Conservation (phyloP, 1,140 invertebrate species). For the Lucilia cuprina region DNA sequence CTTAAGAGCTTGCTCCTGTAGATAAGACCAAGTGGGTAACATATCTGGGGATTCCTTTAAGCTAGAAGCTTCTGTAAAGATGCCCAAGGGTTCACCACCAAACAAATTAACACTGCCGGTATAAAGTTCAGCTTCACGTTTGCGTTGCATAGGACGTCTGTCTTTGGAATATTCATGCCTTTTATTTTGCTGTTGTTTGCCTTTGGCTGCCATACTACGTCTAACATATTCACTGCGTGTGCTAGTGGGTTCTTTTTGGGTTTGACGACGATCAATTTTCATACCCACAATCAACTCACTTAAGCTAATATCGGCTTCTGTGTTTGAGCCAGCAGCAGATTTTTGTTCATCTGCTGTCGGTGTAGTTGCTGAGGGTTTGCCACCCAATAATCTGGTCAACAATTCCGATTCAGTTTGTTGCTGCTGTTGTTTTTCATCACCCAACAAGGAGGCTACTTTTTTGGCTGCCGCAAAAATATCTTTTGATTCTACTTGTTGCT, state of each 20-base stretch:
- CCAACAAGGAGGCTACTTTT: conserved; percentile 72
- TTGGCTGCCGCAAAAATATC: conserved; percentile 69
- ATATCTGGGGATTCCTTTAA: conserved; percentile 63
- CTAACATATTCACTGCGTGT: conserved; percentile 55
- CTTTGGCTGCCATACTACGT: conserved; percentile 45
- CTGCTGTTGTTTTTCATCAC: conserved; percentile 69
- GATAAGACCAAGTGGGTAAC: conserved; percentile 73
- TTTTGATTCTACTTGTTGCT: conserved; percentile 47
- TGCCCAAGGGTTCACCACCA: conserved; percentile 66
- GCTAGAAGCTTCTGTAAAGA: conserved; percentile 64
- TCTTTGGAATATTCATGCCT: conserved; percentile 30
- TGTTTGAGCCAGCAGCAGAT: conserved; percentile 31
- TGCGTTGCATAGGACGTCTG: conserved; percentile 40
- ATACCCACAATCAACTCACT: conserved; percentile 76
- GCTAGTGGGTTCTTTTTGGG: background rate
- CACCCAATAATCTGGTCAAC: conserved; percentile 71
- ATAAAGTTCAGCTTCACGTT: conserved; percentile 50
- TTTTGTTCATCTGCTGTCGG: conserved; percentile 56
- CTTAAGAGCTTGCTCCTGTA: conserved; percentile 73
- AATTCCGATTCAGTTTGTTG: conserved; percentile 77
- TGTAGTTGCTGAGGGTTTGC: conserved; percentile 61
- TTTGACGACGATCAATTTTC: conserved; percentile 71
- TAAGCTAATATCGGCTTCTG: conserved; percentile 55
- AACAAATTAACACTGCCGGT: conserved; percentile 67
- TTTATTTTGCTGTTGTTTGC: conserved; percentile 35